Evolutionary conservation across 2,797 vertebrate genomes (phyloP), one percentile per base, ranked within the genome.

Genomic region (Enteromius radiatus): DNA sequence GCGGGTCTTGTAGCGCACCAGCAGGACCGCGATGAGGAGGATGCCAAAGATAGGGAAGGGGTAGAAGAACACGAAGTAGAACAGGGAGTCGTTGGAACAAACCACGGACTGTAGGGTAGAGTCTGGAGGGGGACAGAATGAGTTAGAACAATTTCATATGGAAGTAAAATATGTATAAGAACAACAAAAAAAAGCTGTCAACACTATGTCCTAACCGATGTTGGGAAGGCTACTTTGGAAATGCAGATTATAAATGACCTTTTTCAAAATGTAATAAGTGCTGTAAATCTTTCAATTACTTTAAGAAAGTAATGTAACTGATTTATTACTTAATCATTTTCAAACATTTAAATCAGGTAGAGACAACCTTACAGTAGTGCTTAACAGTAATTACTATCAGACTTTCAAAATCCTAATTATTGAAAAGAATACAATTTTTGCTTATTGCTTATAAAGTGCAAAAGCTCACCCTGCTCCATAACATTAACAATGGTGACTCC

Each of bases 11-110:
- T 97, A 99, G 87, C 97, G 96, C 81, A 99, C 96, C 19, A 98
- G 91, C 79, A 99, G 94, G 90, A 99, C 92, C 19, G 97, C 95
- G 89, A 99, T 97, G 93, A 99, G 95, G 69, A 99, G 96, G 92
- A 98, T 96, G 86, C 96, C 97, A 0, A 99, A 99, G 91, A 99
- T 97, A 85, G 98, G 98, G 92, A 99, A 99, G 0, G 98, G 98
- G 92, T 99, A 99, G 88, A 99, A 99, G 94, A 99, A 99, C 87
- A 99, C 94, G 0, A 99, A 98, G 94, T 99, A 98, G 96, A 99
- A 99, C 84, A 99, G 97, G 0, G 98, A 97, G 0, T 96, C 95
- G 0, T 97, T 99, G 95, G 97, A 95, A 91, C 98, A 99, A 90
- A 99, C 97, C 91, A 96, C 93, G 0, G 97, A 97, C 91, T 98